These are phyloP conservation scores for Scaptomyza polygonia DNA, from an alignment of 2,888 invertebrate genomes.

Conservation along the genomic window DNA sequence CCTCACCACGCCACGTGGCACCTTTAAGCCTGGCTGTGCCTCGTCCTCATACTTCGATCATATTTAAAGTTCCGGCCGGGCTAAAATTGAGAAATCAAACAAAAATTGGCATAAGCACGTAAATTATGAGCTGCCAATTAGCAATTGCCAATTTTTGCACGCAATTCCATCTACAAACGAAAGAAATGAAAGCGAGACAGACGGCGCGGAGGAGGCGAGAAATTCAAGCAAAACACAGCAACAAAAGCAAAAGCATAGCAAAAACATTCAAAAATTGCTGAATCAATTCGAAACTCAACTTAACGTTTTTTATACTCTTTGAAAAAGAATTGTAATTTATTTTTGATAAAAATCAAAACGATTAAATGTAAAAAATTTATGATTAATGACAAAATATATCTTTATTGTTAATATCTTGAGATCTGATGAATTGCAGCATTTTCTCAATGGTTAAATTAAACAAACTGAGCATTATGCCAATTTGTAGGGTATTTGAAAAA, in stretches of 20 bases:
- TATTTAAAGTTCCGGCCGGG: slow-evolving; percentile 8
- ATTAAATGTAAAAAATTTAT: no score
- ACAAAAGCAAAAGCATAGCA: slow-evolving; percentile 19
- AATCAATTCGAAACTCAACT: not conserved
- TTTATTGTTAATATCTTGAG: no score
- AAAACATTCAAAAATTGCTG: slow-evolving; percentile 12
- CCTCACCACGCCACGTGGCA: slow-evolving; percentile 42
- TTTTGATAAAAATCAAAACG: no score
- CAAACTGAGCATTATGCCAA: not conserved
- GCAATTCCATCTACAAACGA: slow-evolving; percentile 47
- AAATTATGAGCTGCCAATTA: slow-evolving; percentile 80
- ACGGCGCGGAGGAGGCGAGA: no score
- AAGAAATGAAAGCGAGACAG: slow-evolving; percentile 10
- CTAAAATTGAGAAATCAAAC: slow-evolving; percentile 50
- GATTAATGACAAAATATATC: no score
- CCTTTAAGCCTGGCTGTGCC: not conserved
- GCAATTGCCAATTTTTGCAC: slow-evolving; percentile 66
- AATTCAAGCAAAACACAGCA: slow-evolving; percentile 15
- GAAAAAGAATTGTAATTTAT: not conserved
- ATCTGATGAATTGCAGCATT: no score
- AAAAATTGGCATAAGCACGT: slow-evolving; percentile 75
- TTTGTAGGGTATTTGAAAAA: slow-evolving; percentile 46
- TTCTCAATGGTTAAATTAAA: not conserved
- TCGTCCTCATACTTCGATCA: not conserved
- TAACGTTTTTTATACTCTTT: not conserved